Evolutionary conservation across 2,888 invertebrate species (phyloP), one percentile per base, ranked within the genome.

Genomic region (Epinotia bilunana): DNA sequence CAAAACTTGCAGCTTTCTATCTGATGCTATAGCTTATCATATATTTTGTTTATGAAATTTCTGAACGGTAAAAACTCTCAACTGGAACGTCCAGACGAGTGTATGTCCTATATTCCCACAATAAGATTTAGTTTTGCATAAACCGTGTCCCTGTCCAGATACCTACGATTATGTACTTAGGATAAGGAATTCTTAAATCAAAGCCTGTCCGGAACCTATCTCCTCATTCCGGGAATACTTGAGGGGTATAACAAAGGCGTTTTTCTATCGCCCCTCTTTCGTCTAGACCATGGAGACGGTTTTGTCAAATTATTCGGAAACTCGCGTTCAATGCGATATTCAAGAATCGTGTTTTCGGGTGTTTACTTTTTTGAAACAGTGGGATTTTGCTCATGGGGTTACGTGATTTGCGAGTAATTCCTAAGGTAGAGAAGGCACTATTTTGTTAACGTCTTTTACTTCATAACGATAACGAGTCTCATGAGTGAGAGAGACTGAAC

Each of bases 241-340:
- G 57, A 72, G 67, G 67, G 75, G 71, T 69, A 73, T 68, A 67
- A 75, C 75, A 75, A 75, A 75, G 75, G 61, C 75, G 74, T 71
- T 74, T 74, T 74, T 74, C 63, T 55, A 13, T 61, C 72, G 39
- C 64, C 75, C 75, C 72, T 75, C 72, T 57, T 67, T 75, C 72
- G 75, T 71, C 74, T 65, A 70, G 12, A 63, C 46, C 73, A 53
- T 63, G 63, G 73, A 68, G 73, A 74, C 69, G 58, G 63, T 72
- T 70, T 71, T 72, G 75, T 46, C 67, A 67, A 75, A 72, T 75
- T 75, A 74, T 74, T 61, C 75, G 75, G 71, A 75, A 75, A 67
- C 71, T 55, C 61, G 72, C 61, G 62, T 73, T 61, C 46, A 53
- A 67, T 61, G 43, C 67, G 55, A 67, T 67, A 75, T 75, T 67